Base-by-base conservation (phyloP, 2,797 vertebrate genomes). In the Argyrosomus regius region DNA sequence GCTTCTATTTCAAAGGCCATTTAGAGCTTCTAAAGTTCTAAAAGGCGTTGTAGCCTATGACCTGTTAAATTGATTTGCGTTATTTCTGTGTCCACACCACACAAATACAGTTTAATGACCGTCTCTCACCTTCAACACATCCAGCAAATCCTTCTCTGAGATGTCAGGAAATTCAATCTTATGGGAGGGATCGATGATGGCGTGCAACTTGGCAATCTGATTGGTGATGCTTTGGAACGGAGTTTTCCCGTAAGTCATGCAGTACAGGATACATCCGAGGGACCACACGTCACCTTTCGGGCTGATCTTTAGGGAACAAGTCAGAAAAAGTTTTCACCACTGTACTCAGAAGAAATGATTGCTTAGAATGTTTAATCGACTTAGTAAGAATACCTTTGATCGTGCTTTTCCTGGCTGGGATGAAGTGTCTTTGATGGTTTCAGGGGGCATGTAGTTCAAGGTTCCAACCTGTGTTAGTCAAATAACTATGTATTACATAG, bases 251-350 rank as follows among this genome's bases (percentile, higher is more conserved):
- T 98, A 99, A 1, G 98, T 99, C 98, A 99, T 98, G 59, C 94
- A 98, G 86, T 99, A 99, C 77, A 99, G 93, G 92, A 99, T 99
- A 78, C 98, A 99, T 16, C 98, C 98, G 54, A 99, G 90, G 3
- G 98, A 99, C 98, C 98, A 99, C 53, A 99, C 97, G 14, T 99
- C 98, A 48, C 97, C 98, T 94, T 98, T 99, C 3, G 98, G 96
- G 80, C 98, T 98, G 90, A 99, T 98, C 98, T 99, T 92, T 67
- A 16, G n/a, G 46, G 31, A 17, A 56, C n/a, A 69, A 64, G 26
- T 52, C 3, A 58, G 1, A n/a, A 35, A 13, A 43, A 11, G 13
- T 56, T 65, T 58, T 24, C 31, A 50, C 5, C 1, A n/a, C 14
- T 26, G 11, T 7, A 5, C 6, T 46, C 17, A 58, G 59, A 0